A percentile compares a stretch with the other conserved stretches of the same genome.
Conservation (phyloP, 2,888 invertebrate species). For the Diachrysia chrysitis region DNA sequence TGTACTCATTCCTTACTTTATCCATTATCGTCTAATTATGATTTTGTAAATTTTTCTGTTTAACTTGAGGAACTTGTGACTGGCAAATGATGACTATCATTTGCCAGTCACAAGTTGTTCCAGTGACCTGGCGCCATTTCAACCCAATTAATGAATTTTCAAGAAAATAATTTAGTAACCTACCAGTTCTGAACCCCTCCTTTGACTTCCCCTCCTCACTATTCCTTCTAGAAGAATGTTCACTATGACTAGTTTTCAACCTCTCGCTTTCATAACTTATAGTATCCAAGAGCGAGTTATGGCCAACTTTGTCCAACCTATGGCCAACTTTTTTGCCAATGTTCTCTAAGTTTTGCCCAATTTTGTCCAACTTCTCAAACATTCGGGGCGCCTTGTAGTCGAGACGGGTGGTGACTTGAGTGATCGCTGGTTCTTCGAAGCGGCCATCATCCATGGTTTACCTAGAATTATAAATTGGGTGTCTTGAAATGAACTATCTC, state of each 20-base stretch:
- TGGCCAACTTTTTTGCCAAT: conserved; percentile 61
- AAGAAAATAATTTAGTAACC: no score
- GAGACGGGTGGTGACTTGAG: conserved; percentile 63
- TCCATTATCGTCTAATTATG: no score
- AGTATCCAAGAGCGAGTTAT: conserved; percentile 67
- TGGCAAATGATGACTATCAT: no score
- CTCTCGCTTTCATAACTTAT: conserved; percentile 81
- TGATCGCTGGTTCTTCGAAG: conserved; percentile 70
- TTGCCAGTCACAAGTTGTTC: no score
- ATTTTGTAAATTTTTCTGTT: no score
- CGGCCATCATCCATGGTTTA: conserved; percentile 76
- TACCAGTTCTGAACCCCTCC: conserved; percentile 75
- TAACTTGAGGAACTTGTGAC: no score
- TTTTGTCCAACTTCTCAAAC: conserved; percentile 60
- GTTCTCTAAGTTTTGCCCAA: conserved; percentile 50
- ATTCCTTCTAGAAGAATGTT: conserved; percentile 81
- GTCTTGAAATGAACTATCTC: no score
- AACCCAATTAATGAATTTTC: no score
- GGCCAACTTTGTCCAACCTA: conserved; percentile 61
- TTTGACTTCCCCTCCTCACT: conserved; percentile 78
- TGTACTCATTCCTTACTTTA: no score
- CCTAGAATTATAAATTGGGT: conserved; percentile 49
- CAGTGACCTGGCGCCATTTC: no score
- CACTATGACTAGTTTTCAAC: conserved; percentile 75
- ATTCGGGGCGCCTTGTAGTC: conserved; percentile 66